A percentile compares a stretch with the other conserved stretches of the same genome.
phyloP scores from a whole-genome alignment of 2,797 vertebrate genomes.

The Scolopax bukidnonensis region DNA sequence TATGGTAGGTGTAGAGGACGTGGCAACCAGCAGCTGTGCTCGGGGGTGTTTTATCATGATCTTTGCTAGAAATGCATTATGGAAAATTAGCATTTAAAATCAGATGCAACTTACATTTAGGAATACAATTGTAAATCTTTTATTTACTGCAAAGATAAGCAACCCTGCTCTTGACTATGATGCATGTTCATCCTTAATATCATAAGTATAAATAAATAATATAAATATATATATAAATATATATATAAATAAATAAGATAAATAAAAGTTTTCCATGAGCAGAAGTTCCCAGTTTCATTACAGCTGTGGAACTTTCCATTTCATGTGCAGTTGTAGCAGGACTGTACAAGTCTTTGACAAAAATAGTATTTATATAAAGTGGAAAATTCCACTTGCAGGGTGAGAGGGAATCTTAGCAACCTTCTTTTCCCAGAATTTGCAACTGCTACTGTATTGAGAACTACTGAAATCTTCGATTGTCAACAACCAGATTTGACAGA shows the following conservation, averaged over 20 bases:
- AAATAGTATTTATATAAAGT: conserved; percentile 15
- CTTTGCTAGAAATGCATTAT: background rate
- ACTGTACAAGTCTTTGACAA: background rate
- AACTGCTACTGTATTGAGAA: background rate
- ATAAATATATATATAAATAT: too few relatives aligned
- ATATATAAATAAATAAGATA: too few relatives aligned
- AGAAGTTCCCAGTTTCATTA: conserved; percentile 1
- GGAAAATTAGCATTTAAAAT: conserved; percentile 1
- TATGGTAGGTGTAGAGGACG: background rate
- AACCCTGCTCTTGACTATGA: background rate
- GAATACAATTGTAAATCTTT: background rate
- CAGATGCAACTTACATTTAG: background rate
- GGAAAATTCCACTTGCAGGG: conserved; percentile 17
- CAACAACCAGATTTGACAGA: background rate
- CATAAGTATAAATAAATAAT: too few relatives aligned
- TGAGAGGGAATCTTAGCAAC: background rate
- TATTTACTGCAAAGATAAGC: background rate
- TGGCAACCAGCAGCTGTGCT: background rate
- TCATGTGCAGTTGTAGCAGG: background rate
- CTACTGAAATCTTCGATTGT: background rate
- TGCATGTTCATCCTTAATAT: background rate
- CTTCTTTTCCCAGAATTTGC: conserved; percentile 2
- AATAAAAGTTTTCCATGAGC: background rate
- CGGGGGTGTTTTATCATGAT: background rate
- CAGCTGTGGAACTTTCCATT: conserved; percentile 47